Evolutionary conservation across 2,113 vertebrate species (phyloP).

Genomic region (Gymnobelideus leadbeateri): DNA sequence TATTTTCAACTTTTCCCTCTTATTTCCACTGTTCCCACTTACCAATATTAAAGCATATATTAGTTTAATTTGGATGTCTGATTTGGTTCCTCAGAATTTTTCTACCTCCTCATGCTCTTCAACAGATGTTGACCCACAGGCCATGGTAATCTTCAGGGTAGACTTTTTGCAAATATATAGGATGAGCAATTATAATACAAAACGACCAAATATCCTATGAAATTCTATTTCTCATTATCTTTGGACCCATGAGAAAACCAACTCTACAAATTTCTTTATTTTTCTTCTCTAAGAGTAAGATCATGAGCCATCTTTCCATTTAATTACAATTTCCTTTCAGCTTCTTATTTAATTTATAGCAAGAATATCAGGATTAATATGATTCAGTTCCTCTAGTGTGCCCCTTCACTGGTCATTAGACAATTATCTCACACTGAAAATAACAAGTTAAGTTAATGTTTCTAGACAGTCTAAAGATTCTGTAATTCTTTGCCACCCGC

Average conservation of each 20-base stretch:
- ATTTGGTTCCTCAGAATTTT: not conserved
- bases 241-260: not conserved
- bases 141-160: not conserved
- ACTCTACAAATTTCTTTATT: not conserved
- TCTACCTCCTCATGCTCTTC: not conserved
- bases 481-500: not conserved
- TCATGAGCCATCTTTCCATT: not conserved
- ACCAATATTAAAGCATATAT: not conserved
- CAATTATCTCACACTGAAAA: not conserved
- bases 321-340: not conserved
- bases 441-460: not conserved
- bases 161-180: not conserved
- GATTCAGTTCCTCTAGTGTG: not conserved
- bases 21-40: not conserved
- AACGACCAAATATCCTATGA: not conserved
- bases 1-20: not conserved
- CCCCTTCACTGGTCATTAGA: not conserved
- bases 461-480: not conserved
- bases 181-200: not conserved
- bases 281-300: not conserved
- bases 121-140: not conserved
- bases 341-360: not conserved
- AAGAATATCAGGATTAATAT: not conserved
- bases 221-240: not conserved
- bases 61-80: not conserved